These are phyloP conservation scores for Helleia helle DNA, from an alignment of 2,888 invertebrate genomes.

Conservation along the genomic window DNA sequence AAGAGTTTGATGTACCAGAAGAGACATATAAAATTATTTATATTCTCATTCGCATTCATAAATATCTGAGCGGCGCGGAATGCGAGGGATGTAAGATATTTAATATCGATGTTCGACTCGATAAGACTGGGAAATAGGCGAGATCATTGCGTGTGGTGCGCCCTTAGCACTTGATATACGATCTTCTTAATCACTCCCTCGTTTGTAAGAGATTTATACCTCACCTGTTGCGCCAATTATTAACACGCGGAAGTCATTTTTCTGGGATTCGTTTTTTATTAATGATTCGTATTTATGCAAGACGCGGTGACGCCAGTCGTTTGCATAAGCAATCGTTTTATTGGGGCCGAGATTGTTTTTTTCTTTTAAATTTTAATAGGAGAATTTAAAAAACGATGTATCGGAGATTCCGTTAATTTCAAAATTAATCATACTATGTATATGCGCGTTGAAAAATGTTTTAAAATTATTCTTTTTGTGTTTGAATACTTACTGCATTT, in stretches of 20 bases:
- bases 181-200: conserved; percentile 59
- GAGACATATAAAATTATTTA: no score
- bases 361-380: not conserved
- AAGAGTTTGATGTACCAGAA: no score
- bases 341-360: not conserved
- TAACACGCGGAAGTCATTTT: conserved; percentile 58
- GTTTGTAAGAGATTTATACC: conserved; percentile 58
- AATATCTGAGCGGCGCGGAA: not conserved
- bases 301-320: conserved; percentile 20
- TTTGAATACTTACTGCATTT: no score
- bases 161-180: conserved; percentile 52
- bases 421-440: no score
- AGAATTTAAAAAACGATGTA: no score
- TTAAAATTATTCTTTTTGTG: no score
- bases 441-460: no score
- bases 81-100: conserved; percentile 15
- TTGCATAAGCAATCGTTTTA: conserved; percentile 16
- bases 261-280: conserved; percentile 30
- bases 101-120: conserved; percentile 31
- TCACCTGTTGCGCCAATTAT: conserved; percentile 67
- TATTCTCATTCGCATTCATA: no score
- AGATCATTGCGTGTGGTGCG: conserved; percentile 45
- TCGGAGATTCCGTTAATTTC: no score
- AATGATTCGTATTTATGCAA: conserved; percentile 25
- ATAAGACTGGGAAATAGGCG: conserved; percentile 29